Conservation (phyloP, 2,113 vertebrate genomes). For the Phasianus colchicus region DNA sequence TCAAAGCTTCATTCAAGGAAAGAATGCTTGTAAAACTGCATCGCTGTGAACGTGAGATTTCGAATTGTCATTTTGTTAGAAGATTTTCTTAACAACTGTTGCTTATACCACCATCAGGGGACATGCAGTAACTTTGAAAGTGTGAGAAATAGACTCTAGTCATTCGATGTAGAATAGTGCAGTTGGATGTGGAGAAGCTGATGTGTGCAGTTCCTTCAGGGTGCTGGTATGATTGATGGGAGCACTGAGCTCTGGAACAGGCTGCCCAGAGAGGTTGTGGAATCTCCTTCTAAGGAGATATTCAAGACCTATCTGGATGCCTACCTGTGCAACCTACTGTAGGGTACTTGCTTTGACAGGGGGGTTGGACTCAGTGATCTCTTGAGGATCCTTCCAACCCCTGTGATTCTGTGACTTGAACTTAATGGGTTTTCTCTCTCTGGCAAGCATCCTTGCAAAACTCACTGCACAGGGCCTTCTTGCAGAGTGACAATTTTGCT, state of each 20-base stretch:
- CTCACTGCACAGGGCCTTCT: accelerated
- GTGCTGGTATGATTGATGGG: not conserved
- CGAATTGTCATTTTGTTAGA: not conserved
- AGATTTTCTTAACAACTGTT: not conserved
- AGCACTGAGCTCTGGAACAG: no score
- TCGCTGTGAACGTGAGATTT: not conserved
- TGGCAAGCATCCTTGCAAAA: not conserved
- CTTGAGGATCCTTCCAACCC: no score
- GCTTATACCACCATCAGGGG: not conserved
- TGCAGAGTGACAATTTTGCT: not conserved
- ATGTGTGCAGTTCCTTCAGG: not conserved
- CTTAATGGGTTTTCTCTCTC: not conserved
- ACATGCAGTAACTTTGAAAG: not conserved
- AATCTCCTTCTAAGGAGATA: no score
- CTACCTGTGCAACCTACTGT: no score
- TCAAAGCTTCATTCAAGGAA: not conserved
- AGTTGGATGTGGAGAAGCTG: not conserved
- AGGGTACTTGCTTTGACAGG: no score
- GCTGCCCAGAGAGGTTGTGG: no score
- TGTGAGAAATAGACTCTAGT: not conserved
- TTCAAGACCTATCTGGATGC: no score
- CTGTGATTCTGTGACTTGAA: not conserved
- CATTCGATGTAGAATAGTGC: not conserved
- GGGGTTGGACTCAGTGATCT: no score
- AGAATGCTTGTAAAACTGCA: not conserved